A percentile compares a stretch with the other conserved stretches of the same genome.
These are phyloP conservation scores for Trochalopteron elliotii DNA, from an alignment of 2,113 vertebrate genomes.

Conservation along the genomic window DNA sequence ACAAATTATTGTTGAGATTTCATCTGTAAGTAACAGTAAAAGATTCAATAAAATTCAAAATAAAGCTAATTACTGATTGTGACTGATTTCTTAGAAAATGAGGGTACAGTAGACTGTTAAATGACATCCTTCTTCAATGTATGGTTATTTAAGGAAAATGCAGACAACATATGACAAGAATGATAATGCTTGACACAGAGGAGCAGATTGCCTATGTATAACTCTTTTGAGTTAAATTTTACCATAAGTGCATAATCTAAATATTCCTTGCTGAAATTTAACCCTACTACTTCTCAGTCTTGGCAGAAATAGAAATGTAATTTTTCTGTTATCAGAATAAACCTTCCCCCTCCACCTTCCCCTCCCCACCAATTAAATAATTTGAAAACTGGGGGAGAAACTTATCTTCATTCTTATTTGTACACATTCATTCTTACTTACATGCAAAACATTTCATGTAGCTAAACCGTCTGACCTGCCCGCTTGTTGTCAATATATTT, in stretches of 20 bases:
- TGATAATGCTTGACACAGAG: neutral
- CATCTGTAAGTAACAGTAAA: neutral
- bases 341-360: accelerated
- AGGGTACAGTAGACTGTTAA: neutral
- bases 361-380: neutral
- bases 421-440: neutral
- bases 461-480: neutral
- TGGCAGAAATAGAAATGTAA: neutral
- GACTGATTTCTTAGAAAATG: neutral
- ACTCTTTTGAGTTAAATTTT: neutral
- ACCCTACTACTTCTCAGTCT: neutral
- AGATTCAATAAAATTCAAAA: neutral
- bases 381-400: neutral
- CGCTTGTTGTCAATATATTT: neutral
- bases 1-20: neutral
- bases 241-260: neutral
- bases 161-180: neutral
- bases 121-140: neutral
- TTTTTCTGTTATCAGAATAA: neutral
- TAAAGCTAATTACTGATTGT: neutral
- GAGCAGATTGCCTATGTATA: neutral
- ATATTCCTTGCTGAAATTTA: neutral
- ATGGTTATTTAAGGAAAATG: neutral
- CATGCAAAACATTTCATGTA: neutral
- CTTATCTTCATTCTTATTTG: neutral